Percentiles rank a stretch among this genome's conserved stretches.
Evolutionary conservation across 2,888 invertebrate species (phyloP).

Genomic region (Macaria notata): DNA sequence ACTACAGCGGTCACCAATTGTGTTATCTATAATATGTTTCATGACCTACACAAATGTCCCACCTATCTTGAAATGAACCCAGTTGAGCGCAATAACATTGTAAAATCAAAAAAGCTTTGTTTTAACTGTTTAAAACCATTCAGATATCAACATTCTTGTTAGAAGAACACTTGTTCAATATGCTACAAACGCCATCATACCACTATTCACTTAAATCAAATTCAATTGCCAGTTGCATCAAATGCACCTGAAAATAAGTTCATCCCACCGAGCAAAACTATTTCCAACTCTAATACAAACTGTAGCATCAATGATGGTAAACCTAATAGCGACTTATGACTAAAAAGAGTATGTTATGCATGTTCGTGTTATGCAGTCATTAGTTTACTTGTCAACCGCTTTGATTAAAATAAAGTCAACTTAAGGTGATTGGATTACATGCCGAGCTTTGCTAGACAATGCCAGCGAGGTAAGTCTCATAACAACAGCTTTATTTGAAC

Average conservation of each 20-base stretch:
- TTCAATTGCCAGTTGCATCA: background rate
- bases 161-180: background rate
- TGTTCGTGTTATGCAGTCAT: background rate
- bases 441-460: slow-evolving; percentile 1
- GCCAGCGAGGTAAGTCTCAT: background rate
- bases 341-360: background rate
- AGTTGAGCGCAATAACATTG: background rate
- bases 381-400: slow-evolving; percentile 1
- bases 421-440: slow-evolving; percentile 2
- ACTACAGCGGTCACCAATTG: background rate
- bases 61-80: background rate
- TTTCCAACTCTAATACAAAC: no score
- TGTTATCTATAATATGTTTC: slow-evolving; percentile 1
- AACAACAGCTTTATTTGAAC: no score
- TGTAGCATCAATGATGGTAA: background rate
- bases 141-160: slow-evolving; percentile 1
- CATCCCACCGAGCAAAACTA: no score
- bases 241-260: background rate
- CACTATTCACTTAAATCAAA: background rate
- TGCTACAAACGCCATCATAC: slow-evolving; percentile 3
- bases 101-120: background rate
- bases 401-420: slow-evolving; percentile 1
- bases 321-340: background rate
- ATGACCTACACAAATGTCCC: slow-evolving; percentile 1
- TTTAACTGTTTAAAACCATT: slow-evolving; percentile 6